Base-by-base conservation (phyloP, 1,140 invertebrate species). In the Acromyrmex charruanus region DNA sequence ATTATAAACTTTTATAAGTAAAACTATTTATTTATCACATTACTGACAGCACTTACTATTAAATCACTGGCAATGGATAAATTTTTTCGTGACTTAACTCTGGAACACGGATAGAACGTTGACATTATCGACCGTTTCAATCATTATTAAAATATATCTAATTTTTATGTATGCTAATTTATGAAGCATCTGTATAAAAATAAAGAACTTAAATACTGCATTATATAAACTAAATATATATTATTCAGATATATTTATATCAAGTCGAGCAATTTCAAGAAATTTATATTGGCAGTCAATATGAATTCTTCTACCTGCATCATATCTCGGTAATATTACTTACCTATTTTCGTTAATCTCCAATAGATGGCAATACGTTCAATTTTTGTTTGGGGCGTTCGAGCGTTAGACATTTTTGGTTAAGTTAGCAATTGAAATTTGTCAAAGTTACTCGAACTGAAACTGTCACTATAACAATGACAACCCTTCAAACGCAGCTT, bases 401-500 rank as follows among this genome's bases (percentile, higher is more conserved):
- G 9, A 39, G 35, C 35, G n/a, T n/a, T 2, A 35, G 9, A 39
- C 4, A 59, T 18, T 39, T 77, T 77, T 25, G 74, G 21, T 77
- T 39, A 35, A 39, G 55, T 39, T 77, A 18, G 44, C n/a, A 12
- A 61, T 59, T 61, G 2, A n/a, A 25, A 55, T 44, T 28, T 31
- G 18, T 61, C 14, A 61, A 28, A 28, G 4, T 84, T 61, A 16
- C 5, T 31, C 44, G 7, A 49, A 31, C 9, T 25, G 28, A 28
- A 28, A 21, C 21, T 2, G 39, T 44, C 39, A 44, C 1, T 2
- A 9, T 16, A 51, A 51, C 14, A 16, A 91, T 91, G 89, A 28
- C 87, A 55, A 86, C 59, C 39, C 93, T 93, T 80, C 91, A 93
- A 89, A 91, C 86, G 25, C 92, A 94, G 88, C 77, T 95, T 80